A percentile compares a stretch with the other conserved stretches of the same genome.
phyloP scores from a whole-genome alignment of 2,888 invertebrate species.

The Timema podura region DNA sequence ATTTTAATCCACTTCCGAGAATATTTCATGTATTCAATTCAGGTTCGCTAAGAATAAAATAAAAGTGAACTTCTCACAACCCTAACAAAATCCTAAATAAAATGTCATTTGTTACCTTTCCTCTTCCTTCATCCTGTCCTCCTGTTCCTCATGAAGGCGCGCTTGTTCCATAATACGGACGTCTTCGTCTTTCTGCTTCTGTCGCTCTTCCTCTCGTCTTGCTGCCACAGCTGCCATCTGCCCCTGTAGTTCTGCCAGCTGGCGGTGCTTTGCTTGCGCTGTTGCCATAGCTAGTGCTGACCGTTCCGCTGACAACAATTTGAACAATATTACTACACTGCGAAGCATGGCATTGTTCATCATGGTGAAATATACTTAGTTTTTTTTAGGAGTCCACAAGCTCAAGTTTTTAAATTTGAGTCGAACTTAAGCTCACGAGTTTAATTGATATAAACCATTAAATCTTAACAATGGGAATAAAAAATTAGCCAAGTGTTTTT shows the following conservation, averaged over 20 bases:
- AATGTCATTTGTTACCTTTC: conserved; percentile 19
- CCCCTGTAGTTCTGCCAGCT: conserved; percentile 39
- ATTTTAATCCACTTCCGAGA: no score
- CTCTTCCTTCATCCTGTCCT: conserved; percentile 16
- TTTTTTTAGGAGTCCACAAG: no score
- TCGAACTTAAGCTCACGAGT: no score
- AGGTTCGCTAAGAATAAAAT: not conserved
- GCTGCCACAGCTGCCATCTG: conserved; percentile 37
- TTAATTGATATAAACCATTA: no score
- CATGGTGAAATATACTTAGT: no score
- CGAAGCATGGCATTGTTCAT: no score
- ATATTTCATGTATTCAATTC: no score
- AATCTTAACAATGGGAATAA: no score
- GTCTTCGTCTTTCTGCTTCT: conserved; percentile 33
- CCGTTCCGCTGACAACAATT: conserved; percentile 30
- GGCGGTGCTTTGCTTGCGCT: conserved; percentile 37
- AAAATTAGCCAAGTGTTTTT: no score
- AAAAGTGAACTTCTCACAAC: not conserved
- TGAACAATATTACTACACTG: no score
- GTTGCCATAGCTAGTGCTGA: conserved; percentile 35
- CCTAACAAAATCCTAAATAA: no score
- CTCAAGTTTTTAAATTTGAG: no score
- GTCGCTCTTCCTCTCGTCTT: conserved; percentile 35
- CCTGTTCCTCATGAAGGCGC: conserved; percentile 41
- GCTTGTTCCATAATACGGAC: conserved; percentile 47